These are phyloP conservation scores for Plagodis pulveraria DNA, from an alignment of 2,888 invertebrate species.

Conservation along the genomic window DNA sequence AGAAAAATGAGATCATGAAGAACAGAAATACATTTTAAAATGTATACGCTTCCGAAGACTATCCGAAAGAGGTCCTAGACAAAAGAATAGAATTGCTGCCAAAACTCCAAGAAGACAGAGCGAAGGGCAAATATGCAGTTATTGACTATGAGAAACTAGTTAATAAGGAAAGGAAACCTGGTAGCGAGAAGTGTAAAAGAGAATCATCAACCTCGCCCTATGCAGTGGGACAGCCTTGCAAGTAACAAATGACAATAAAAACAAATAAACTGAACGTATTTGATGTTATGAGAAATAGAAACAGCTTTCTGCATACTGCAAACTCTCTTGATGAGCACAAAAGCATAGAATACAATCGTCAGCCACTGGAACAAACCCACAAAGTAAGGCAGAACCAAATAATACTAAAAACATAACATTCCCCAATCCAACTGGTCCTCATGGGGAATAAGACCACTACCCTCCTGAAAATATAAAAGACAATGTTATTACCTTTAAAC, in stretches of 20 bases:
- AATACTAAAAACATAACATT: not conserved
- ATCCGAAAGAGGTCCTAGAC: no score
- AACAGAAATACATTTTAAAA: no score
- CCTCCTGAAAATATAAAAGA: no score
- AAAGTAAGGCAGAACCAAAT: not conserved
- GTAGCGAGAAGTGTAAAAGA: not conserved
- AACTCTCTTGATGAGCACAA: not conserved
- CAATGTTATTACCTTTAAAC: no score
- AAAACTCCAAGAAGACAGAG: no score
- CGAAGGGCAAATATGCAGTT: no score
- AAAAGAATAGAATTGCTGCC: no score
- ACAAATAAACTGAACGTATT: not conserved
- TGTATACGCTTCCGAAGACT: no score
- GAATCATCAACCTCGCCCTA: not conserved
- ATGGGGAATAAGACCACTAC: no score
- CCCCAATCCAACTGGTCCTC: no score
- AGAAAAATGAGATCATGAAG: no score
- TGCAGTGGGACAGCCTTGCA: not conserved
- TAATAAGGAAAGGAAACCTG: not conserved
- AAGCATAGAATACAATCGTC: not conserved
- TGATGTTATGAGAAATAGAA: conserved; percentile 1
- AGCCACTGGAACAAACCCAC: not conserved
- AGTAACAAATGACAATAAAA: not conserved
- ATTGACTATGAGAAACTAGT: no score
- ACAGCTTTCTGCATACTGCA: not conserved